phyloP scores from a whole-genome alignment of 1,140 invertebrate species.

The fruit fly (Drosophila melanogaster) region DNA sequence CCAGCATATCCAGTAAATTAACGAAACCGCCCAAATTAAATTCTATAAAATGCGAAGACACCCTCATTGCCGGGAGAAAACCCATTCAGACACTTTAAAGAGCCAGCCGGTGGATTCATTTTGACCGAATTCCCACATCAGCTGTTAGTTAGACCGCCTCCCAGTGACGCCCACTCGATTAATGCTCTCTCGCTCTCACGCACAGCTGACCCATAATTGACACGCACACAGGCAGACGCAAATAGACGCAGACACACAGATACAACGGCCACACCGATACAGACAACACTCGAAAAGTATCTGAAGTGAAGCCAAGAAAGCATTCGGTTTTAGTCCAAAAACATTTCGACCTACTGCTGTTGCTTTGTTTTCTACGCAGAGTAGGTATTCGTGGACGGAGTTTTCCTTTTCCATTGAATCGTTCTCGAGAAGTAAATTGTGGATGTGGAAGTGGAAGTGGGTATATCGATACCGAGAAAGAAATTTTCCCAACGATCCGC shows the following conservation, averaged over 20 bases:
- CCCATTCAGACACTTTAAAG: slow-evolving; percentile 14
- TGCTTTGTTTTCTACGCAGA: slow-evolving; percentile 53
- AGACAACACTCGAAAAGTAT: slow-evolving; percentile 22
- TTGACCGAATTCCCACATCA: slow-evolving; percentile 51
- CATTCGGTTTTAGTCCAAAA: slow-evolving; percentile 34
- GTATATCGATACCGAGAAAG: slow-evolving; percentile 49
- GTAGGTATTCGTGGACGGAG: slow-evolving; percentile 45
- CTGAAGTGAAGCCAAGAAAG: slow-evolving; percentile 53
- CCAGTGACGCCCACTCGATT: slow-evolving; percentile 14
- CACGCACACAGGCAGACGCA: slow-evolving; percentile 35
- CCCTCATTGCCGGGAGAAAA: not conserved
- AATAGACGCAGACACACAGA: slow-evolving; percentile 19
- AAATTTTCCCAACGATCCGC: slow-evolving; percentile 75
- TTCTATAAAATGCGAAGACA: slow-evolving; percentile 3
- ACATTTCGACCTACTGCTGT: slow-evolving; percentile 70
- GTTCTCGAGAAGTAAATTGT: slow-evolving; percentile 48
- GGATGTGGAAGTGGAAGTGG: slow-evolving; percentile 26
- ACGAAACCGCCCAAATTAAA: slow-evolving; percentile 11
- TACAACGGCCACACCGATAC: not conserved
- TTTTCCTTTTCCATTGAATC: slow-evolving; percentile 82
- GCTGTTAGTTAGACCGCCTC: slow-evolving; percentile 31
- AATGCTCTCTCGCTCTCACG: slow-evolving; percentile 52
- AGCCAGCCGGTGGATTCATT: slow-evolving; percentile 25
- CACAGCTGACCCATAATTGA: slow-evolving; percentile 81
- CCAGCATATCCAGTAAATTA: slow-evolving; percentile 2